Evolutionary conservation across 2,888 invertebrate species (phyloP).

Genomic region (Drosophila dives): DNA sequence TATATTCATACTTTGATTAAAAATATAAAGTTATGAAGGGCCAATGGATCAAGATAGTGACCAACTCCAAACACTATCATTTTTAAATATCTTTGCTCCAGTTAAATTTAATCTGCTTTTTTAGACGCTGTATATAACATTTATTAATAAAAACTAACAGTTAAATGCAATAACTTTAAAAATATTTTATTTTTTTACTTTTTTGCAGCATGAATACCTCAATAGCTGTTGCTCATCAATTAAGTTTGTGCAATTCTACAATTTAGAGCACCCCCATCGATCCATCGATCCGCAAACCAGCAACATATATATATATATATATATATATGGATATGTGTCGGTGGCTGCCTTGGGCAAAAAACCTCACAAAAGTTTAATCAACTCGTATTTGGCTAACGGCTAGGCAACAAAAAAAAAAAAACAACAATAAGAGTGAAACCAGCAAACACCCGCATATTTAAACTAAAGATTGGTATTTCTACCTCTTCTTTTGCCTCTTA

Average conservation of each 20-base stretch:
- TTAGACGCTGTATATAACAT: background rate
- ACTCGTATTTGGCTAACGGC: slow-evolving; percentile 54
- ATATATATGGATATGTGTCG: slow-evolving; percentile 1
- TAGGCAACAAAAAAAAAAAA: slow-evolving; percentile 18
- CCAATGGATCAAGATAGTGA: background rate
- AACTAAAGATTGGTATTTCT: slow-evolving; percentile 20
- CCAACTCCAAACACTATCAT: background rate
- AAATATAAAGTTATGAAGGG: background rate
- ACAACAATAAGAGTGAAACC: slow-evolving; percentile 18
- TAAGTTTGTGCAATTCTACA: slow-evolving; percentile 21
- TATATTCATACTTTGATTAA: background rate
- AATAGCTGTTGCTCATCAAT: background rate
- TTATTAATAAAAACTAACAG: background rate
- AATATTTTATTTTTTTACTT: background rate
- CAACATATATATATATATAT: background rate
- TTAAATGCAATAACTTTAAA: background rate
- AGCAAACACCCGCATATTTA: slow-evolving; percentile 66
- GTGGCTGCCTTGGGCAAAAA: slow-evolving; percentile 39
- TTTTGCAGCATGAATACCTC: background rate
- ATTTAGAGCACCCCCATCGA: slow-evolving; percentile 43
- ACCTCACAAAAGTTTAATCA: slow-evolving; percentile 44
- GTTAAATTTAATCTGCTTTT: background rate
- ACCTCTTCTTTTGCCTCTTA: slow-evolving; percentile 8
- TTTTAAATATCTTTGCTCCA: background rate
- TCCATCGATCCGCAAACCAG: slow-evolving; percentile 41